phyloP scores from a whole-genome alignment of 2,113 vertebrate species.

The Oplegnathus fasciatus region DNA sequence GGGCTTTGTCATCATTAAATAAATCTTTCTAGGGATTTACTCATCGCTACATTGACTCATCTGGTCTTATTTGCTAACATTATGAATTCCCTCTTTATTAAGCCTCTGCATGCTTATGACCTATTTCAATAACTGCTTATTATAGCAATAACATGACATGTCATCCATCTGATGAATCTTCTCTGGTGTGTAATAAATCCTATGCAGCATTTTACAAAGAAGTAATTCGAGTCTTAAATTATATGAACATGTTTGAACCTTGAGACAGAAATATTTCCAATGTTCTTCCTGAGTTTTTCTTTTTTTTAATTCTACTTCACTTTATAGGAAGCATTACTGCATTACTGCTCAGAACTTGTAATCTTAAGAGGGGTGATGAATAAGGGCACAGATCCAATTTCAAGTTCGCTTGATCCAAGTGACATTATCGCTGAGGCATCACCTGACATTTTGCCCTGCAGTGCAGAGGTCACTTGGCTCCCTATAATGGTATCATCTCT shows the following conservation, averaged over 20 bases:
- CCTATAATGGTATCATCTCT: background rate
- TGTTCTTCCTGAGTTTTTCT: background rate
- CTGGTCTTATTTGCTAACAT: background rate
- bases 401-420: background rate
- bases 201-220: background rate
- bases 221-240: background rate
- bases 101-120: background rate
- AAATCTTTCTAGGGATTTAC: background rate
- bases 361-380: background rate
- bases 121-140: constrained; percentile 3
- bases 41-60: constrained; percentile 12
- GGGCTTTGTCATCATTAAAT: background rate
- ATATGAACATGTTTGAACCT: background rate
- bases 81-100: background rate
- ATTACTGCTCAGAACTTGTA: background rate
- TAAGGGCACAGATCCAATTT: constrained; percentile 14
- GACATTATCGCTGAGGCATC: constrained; percentile 35
- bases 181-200: background rate
- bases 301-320: background rate
- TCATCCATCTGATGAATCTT: background rate
- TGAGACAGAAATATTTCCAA: background rate
- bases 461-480: constrained; percentile 15
- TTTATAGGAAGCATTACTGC: background rate
- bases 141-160: background rate
- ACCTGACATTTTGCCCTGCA: constrained; percentile 24